Conservation (phyloP, 2,888 invertebrate species). For the Leptinotarsa peninsularis region DNA sequence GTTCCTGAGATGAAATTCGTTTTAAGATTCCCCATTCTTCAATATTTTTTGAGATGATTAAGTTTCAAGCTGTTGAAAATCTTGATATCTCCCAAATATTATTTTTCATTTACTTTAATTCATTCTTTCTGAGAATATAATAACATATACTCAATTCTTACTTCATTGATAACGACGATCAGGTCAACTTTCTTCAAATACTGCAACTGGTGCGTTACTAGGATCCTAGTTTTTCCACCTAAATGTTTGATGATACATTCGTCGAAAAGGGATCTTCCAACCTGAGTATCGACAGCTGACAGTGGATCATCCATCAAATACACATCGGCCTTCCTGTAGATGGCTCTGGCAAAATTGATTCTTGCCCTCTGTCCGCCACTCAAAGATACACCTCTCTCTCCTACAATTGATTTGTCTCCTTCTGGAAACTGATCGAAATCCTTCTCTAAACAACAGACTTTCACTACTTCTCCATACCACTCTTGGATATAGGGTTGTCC, state of each 20-base stretch:
- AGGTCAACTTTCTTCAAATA: too few species aligned
- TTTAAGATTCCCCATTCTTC: too few species aligned
- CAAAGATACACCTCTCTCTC: slow-evolving; percentile 71
- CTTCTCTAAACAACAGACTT: slow-evolving; percentile 76
- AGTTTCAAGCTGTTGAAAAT: too few species aligned
- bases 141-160: slow-evolving; percentile 56
- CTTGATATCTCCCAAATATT: too few species aligned
- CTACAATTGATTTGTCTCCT: slow-evolving; percentile 75
- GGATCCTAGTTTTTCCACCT: slow-evolving; percentile 69
- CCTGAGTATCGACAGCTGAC: slow-evolving; percentile 88
- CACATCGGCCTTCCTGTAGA: slow-evolving; percentile 49
- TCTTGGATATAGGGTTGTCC: slow-evolving; percentile 78
- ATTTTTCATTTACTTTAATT: too few species aligned
- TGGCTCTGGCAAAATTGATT: too few species aligned
- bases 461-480: slow-evolving; percentile 74
- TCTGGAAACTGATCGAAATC: slow-evolving; percentile 80
- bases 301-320: slow-evolving; percentile 85
- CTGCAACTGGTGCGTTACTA: too few species aligned
- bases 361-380: too few species aligned
- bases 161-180: slow-evolving; percentile 74
- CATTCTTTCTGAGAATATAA: too few species aligned
- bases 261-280: slow-evolving; percentile 86
- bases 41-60: too few species aligned
- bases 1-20: too few species aligned
- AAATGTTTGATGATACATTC: slow-evolving; percentile 76